phyloP scores from a whole-genome alignment of 2,797 vertebrate species.

The Epinephelus malabaricus region DNA sequence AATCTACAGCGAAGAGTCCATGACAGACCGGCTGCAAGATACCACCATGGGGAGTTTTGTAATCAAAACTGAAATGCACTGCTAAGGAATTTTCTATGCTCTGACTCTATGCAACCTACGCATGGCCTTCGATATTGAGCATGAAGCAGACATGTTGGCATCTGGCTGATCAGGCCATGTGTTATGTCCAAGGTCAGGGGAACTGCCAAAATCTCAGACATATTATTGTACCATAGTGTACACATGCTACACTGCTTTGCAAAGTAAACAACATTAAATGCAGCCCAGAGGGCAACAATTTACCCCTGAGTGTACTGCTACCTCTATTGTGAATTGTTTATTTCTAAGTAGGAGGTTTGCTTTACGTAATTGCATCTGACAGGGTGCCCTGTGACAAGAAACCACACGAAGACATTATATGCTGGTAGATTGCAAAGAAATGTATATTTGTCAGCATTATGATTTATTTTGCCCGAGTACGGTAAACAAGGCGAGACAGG shows the following conservation, averaged over 20 bases:
- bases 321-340: slow-evolving; percentile 72
- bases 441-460: slow-evolving; percentile 74
- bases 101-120: neutral
- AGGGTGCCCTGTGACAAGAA: slow-evolving; percentile 72
- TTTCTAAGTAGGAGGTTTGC: slow-evolving; percentile 67
- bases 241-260: slow-evolving; percentile 40
- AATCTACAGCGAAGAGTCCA: slow-evolving; percentile 39
- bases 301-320: slow-evolving; percentile 64
- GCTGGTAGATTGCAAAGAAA: slow-evolving; percentile 62
- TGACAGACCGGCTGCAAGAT: slow-evolving; percentile 32
- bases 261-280: slow-evolving; percentile 71
- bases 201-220: slow-evolving; percentile 57
- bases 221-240: slow-evolving; percentile 58
- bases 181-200: slow-evolving; percentile 53
- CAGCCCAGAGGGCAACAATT: slow-evolving; percentile 55
- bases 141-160: slow-evolving; percentile 52
- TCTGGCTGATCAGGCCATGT: slow-evolving; percentile 48
- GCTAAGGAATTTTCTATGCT: slow-evolving; percentile 24
- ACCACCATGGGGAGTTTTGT: slow-evolving; percentile 34
- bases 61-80: slow-evolving; percentile 50
- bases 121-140: slow-evolving; percentile 30
- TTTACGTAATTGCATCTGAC: slow-evolving; percentile 74
- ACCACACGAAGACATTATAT: slow-evolving; percentile 71
- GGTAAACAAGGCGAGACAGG: slow-evolving; percentile 76
- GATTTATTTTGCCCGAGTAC: slow-evolving; percentile 66